Conservation (phyloP, 2,113 vertebrate genomes). For the Tetrax tetrax region DNA sequence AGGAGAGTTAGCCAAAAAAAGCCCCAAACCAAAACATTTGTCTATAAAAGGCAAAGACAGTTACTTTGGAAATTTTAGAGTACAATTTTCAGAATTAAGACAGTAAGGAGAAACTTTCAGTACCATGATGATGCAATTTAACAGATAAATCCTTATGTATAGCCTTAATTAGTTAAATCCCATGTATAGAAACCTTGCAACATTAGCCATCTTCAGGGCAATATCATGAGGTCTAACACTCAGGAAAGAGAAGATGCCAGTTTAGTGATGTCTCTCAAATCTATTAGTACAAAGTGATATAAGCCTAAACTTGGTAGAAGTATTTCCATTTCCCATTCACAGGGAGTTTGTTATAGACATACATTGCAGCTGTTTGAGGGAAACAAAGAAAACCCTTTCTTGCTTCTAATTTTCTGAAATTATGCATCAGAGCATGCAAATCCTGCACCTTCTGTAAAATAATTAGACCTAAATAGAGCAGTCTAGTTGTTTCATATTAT, state of each 20-base stretch:
- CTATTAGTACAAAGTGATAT: accelerated
- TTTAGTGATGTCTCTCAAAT: not conserved
- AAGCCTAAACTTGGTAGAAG: not conserved
- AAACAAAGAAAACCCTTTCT: not conserved
- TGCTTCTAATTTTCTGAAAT: not conserved
- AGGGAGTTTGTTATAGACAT: not conserved
- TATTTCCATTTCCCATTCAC: not conserved
- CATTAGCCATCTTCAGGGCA: not conserved
- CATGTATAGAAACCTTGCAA: not conserved
- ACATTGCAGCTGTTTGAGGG: not conserved
- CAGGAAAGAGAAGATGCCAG: not conserved
- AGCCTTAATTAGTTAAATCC: not conserved
- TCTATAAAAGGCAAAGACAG: not conserved
- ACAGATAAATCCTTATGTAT: not conserved
- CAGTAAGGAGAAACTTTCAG: not conserved
- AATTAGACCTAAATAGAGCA: not conserved
- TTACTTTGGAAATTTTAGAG: not conserved
- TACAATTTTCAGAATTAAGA: not conserved
- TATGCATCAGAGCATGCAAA: not conserved
- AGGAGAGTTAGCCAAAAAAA: not conserved
- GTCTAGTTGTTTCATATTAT: not conserved
- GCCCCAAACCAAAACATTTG: not conserved
- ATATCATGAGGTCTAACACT: not conserved
- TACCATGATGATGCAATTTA: not conserved
- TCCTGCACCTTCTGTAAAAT: not conserved